phyloP scores from a whole-genome alignment of 2,797 vertebrate species.

The Sylvia borin region DNA sequence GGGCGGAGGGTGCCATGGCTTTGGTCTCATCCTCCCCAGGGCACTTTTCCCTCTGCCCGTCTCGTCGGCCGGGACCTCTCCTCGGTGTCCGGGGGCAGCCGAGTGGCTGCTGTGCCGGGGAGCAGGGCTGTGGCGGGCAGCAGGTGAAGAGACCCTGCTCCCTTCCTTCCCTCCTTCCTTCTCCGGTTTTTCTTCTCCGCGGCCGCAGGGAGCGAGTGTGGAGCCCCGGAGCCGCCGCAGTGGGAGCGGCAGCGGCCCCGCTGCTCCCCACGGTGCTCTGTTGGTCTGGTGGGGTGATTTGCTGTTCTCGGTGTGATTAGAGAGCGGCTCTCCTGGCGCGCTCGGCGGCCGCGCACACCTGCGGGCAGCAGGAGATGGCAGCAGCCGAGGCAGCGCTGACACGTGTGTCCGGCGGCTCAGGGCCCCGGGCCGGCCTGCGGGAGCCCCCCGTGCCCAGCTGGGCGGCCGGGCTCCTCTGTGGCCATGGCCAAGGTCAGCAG shows the following conservation, averaged over 20 bases:
- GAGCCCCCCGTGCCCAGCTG: neutral
- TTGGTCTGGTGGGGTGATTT: neutral
- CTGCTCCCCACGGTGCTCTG: neutral
- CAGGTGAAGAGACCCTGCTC: accelerated
- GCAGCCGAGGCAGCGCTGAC: neutral
- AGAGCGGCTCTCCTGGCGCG: neutral
- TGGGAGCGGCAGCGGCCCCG: neutral
- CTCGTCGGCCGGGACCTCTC: accelerated
- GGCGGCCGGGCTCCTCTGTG: neutral
- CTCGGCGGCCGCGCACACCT: neutral
- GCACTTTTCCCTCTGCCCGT: accelerated
- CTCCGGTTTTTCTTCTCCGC: neutral
- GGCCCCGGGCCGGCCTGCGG: neutral
- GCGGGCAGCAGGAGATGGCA: neutral
- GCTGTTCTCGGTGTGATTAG: conserved; percentile 14
- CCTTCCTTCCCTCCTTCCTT: neutral
- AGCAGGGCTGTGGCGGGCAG: neutral
- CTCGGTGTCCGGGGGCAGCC: accelerated
- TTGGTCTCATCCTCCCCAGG: neutral
- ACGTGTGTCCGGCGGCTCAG: neutral
- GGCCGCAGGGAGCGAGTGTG: accelerated
- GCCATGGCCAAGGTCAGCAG: accelerated
- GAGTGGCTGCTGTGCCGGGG: accelerated
- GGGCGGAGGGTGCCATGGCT: neutral
- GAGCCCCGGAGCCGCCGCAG: neutral